These are phyloP conservation scores for Megamerina dolium DNA, from an alignment of 2,888 invertebrate species.

Conservation along the genomic window DNA sequence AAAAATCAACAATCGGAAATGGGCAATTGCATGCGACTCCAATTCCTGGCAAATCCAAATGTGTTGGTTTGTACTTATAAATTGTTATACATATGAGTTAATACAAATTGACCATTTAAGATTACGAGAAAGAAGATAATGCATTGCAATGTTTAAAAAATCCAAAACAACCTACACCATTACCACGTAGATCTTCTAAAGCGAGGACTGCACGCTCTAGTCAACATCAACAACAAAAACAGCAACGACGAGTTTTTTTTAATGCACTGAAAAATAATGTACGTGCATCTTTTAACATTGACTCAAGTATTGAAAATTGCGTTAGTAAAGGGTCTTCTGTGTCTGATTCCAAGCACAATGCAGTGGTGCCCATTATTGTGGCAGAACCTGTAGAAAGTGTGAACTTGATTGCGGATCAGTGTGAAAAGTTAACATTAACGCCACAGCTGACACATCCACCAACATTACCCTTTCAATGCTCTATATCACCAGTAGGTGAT, in stretches of 20 bases:
- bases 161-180: conserved; percentile 8
- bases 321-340: too few relatives aligned
- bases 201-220: too few relatives aligned
- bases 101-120: background rate
- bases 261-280: conserved; percentile 32
- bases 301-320: conserved; percentile 41
- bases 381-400: background rate
- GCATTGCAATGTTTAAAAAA: too few relatives aligned
- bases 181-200: conserved; percentile 10
- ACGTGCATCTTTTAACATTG: conserved; percentile 37
- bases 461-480: conserved; percentile 33
- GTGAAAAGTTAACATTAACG: background rate
- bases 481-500: conserved; percentile 35
- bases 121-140: background rate
- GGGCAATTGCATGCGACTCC: conserved; percentile 14
- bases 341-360: conserved; percentile 4
- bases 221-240: too few relatives aligned
- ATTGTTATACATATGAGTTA: too few relatives aligned
- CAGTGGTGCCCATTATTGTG: too few relatives aligned
- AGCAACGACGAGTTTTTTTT: too few relatives aligned
- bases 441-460: background rate
- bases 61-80: conserved; percentile 9
- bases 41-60: conserved; percentile 6
- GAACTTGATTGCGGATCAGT: background rate
- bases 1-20: conserved; percentile 1